A percentile compares a stretch with the other conserved stretches of the same genome.
phyloP scores from a whole-genome alignment of 2,888 invertebrate species.

The Chaetogeoica ovagalla region DNA sequence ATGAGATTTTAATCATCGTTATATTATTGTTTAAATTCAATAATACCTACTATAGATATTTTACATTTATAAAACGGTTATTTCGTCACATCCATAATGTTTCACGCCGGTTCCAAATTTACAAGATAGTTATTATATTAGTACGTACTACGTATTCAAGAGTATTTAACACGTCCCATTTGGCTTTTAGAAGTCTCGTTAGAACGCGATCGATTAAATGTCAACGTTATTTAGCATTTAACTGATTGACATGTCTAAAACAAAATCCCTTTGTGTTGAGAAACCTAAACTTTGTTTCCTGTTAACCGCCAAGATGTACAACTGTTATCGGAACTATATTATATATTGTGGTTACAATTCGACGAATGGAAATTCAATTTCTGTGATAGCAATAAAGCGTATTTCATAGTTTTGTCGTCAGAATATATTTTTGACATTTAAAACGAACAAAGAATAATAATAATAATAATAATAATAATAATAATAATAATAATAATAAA shows the following conservation, averaged over 20 bases:
- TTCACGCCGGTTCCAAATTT: not conserved
- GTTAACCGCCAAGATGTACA: conserved; percentile 12
- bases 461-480: not conserved
- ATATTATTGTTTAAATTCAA: no score
- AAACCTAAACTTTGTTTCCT: not conserved
- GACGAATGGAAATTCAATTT: conserved; percentile 1
- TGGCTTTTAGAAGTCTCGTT: not conserved
- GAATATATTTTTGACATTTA: conserved; percentile 3
- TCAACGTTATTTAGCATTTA: conserved; percentile 19
- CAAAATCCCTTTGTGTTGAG: conserved; percentile 4
- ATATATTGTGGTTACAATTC: not conserved
- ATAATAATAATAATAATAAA: not conserved
- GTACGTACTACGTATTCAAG: conserved; percentile 2
- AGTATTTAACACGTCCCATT: not conserved
- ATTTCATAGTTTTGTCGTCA: not conserved
- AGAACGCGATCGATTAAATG: not conserved
- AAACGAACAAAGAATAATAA: not conserved
- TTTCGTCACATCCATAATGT: not conserved
- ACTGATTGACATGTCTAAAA: conserved; percentile 15
- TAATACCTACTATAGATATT: no score
- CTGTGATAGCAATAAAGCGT: not conserved
- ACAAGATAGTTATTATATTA: not conserved
- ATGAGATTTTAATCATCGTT: no score
- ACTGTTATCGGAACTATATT: not conserved
- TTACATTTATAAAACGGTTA: no score